These are phyloP conservation scores for Lacanobia wlatinum DNA, from an alignment of 2,888 invertebrate genomes.

Conservation along the genomic window DNA sequence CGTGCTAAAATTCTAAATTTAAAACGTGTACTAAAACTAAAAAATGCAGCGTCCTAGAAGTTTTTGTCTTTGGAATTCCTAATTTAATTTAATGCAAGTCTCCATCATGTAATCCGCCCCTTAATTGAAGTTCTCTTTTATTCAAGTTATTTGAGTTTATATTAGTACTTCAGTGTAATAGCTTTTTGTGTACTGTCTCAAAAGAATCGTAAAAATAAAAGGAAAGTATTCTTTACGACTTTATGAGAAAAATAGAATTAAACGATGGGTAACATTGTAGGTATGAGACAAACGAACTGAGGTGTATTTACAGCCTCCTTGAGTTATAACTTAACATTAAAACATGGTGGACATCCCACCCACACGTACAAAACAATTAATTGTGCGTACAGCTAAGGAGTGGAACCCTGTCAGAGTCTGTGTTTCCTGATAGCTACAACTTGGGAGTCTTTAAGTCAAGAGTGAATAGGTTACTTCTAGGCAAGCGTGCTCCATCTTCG, in stretches of 20 bases:
- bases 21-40: slow-evolving; percentile 34
- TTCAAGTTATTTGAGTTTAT: slow-evolving; percentile 49
- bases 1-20: slow-evolving; percentile 5
- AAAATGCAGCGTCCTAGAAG: slow-evolving; percentile 42
- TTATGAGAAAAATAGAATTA: slow-evolving; percentile 37
- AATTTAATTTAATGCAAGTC: slow-evolving; percentile 51
- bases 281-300: neutral
- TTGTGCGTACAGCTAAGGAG: too few relatives aligned
- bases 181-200: slow-evolving; percentile 35
- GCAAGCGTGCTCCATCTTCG: too few relatives aligned
- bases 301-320: too few relatives aligned
- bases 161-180: slow-evolving; percentile 52
- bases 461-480: too few relatives aligned
- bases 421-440: too few relatives aligned
- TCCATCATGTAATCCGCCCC: slow-evolving; percentile 34
- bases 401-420: too few relatives aligned
- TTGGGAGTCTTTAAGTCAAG: too few relatives aligned
- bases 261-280: slow-evolving; percentile 22
- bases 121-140: slow-evolving; percentile 44
- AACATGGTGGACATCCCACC: too few relatives aligned
- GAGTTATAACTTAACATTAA: too few relatives aligned
- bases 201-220: slow-evolving; percentile 55
- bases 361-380: too few relatives aligned
- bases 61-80: slow-evolving; percentile 31
- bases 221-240: slow-evolving; percentile 44